Percentiles rank a stretch among this genome's conserved stretches.
These are phyloP conservation scores for Labroides dimidiatus DNA, from an alignment of 2,797 vertebrate genomes.

Conservation along the genomic window DNA sequence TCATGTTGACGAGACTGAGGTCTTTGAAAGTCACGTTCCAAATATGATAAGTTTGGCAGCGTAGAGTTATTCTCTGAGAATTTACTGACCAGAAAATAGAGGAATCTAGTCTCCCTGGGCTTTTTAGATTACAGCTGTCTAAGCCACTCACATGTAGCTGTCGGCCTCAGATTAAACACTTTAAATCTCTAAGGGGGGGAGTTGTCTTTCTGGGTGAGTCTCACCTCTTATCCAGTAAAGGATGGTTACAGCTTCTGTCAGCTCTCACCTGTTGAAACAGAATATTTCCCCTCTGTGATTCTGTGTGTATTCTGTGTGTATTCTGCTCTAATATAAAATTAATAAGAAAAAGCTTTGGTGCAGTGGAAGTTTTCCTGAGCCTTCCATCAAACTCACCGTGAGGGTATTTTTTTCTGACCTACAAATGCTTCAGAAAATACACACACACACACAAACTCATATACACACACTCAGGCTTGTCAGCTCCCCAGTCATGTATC, in stretches of 20 bases:
- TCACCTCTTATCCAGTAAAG: constrained; percentile 39
- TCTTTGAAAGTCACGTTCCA: no score
- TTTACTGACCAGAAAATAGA: constrained; percentile 53
- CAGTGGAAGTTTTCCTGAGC: constrained; percentile 60
- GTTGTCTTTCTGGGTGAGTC: constrained; percentile 50
- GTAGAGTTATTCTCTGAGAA: constrained; percentile 21
- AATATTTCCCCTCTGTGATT: constrained; percentile 8
- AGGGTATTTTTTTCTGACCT: constrained; percentile 68
- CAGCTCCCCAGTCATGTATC: constrained; percentile 62
- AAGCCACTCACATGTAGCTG: constrained; percentile 22
- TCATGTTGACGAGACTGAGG: no score
- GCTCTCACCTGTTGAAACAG: constrained; percentile 55
- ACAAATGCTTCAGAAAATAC: constrained; percentile 61
- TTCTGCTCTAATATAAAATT: constrained; percentile 60
- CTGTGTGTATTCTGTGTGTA: constrained; percentile 34
- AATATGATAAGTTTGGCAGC: no score
- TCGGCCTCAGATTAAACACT: constrained; percentile 59
- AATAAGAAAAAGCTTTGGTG: constrained; percentile 55
- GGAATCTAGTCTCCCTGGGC: constrained; percentile 34
- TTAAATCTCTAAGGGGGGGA: constrained; percentile 47
- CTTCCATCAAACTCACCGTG: constrained; percentile 58
- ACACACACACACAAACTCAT: constrained; percentile 25
- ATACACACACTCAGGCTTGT: constrained; percentile 49
- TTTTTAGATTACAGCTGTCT: constrained; percentile 53
- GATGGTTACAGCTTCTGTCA: constrained; percentile 45